phyloP scores from a whole-genome alignment of 2,797 vertebrate species.

The Peromyscus attwateri region DNA sequence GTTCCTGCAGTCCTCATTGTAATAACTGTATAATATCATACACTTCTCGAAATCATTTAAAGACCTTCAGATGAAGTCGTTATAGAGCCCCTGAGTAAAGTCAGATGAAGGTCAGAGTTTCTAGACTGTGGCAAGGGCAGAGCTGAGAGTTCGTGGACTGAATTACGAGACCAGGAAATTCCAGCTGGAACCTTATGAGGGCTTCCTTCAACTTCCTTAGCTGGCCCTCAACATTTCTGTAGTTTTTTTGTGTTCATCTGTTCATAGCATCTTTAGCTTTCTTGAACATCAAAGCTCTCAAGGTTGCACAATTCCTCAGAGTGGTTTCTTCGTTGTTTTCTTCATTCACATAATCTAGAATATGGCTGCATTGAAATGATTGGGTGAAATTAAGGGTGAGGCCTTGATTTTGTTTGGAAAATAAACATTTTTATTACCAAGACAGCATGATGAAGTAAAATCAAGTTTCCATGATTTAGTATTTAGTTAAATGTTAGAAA shows the following conservation, averaged over 20 bases:
- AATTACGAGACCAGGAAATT: not conserved
- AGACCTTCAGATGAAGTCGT: conserved; percentile 81
- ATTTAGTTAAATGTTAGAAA: not conserved
- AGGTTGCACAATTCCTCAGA: conserved; percentile 53
- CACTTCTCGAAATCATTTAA: conserved; percentile 85
- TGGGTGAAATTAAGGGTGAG: conserved; percentile 60
- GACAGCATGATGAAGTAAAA: not conserved
- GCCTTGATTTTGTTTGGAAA: conserved; percentile 63
- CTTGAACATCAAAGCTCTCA: conserved; percentile 59
- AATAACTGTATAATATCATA: conserved; percentile 86
- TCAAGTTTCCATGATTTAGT: not conserved
- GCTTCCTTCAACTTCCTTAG: conserved; percentile 69
- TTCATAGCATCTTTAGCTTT: conserved; percentile 69
- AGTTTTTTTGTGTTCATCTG: conserved; percentile 81
- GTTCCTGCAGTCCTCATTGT: conserved; percentile 77
- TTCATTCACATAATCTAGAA: conserved; percentile 61
- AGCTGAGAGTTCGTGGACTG: conserved; percentile 39
- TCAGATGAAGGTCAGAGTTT: conserved; percentile 74
- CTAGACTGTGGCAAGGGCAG: conserved; percentile 66
- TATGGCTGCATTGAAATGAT: conserved; percentile 57
- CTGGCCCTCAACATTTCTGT: conserved; percentile 71
- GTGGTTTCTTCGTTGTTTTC: conserved; percentile 75
- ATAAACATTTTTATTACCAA: conserved; percentile 74
- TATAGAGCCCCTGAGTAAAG: conserved; percentile 80
- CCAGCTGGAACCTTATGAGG: conserved; percentile 33